Evolutionary conservation across 2,797 vertebrate genomes (phyloP), one percentile per base, ranked within the genome.

Genomic region (Spatula clypeata): DNA sequence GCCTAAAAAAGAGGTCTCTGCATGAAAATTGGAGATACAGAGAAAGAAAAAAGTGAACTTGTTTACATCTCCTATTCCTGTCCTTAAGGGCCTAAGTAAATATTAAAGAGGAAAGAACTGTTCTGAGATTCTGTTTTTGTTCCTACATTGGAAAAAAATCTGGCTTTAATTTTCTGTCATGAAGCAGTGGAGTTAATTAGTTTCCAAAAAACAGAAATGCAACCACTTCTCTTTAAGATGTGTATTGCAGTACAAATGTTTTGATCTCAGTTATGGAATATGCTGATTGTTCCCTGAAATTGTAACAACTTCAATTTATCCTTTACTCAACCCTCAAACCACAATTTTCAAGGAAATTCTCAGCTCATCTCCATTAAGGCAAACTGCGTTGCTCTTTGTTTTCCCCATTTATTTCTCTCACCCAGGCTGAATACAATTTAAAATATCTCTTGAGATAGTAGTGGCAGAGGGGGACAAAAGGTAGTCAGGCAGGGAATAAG

Each of bases 401-500:
- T 53, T 5, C 6, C 18, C 11, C 45, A 44, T 47, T 80, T 75
- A 21, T 79, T 62, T 69, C 36, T 76, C 29, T 82, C 76, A 38
- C 26, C 20, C 42, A 76, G 53, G 36, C 44, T 88, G 29, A 91
- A 96, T 61, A 24, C 44, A 81, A 89, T 90, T 86, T 76, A 81
- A 74, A 45, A 8, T 8, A 47, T 64, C 15, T 79, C 44, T 70
- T 75, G 49, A 75, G 32, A 70, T 6, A 45, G 23, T 9, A 65
- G 29, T 24, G 20, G 32, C 49, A 51, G 49, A 49, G 49, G 13
- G 49, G 49, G 49, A 51, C 49, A 51, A 51, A 51, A 51, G 26
- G 49, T 51, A 51, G 13, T 51, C 24, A 24, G 18, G 9, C 20
- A 80, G 42, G 79, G 34, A 86, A 54, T n/a, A 71, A 38, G 3